Percentiles rank a stretch among this genome's conserved stretches.
Evolutionary conservation across 2,888 invertebrate species (phyloP).

Genomic region (Osedax fenrisi): DNA sequence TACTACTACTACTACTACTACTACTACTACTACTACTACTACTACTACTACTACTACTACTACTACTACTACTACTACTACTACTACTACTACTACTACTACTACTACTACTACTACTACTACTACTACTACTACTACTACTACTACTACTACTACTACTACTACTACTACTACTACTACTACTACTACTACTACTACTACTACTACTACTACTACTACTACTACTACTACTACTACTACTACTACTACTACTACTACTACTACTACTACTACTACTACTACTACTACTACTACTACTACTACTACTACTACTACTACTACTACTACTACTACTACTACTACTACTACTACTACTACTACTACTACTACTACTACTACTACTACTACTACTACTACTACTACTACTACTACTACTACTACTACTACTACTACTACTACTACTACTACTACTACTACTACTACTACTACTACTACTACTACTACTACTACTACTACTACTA

Average conservation of each 20-base stretch:
- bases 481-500: constrained; percentile 23
- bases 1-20: background rate
- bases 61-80: background rate
- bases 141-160: background rate
- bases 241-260: background rate
- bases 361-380: background rate
- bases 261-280: background rate
- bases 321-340: background rate
- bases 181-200: background rate
- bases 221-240: background rate
- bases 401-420: constrained; percentile 37
- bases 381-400: constrained; percentile 31
- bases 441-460: constrained; percentile 30
- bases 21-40: background rate
- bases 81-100: background rate
- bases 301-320: background rate
- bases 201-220: background rate
- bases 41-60: background rate
- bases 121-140: background rate
- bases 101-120: background rate
- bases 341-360: background rate
- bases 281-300: background rate
- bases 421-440: constrained; percentile 34
- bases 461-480: constrained; percentile 31
- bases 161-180: background rate